A percentile compares a stretch with the other conserved stretches of the same genome.
phyloP scores from a whole-genome alignment of 2,888 invertebrate genomes.

The Diarsia brunnea region DNA sequence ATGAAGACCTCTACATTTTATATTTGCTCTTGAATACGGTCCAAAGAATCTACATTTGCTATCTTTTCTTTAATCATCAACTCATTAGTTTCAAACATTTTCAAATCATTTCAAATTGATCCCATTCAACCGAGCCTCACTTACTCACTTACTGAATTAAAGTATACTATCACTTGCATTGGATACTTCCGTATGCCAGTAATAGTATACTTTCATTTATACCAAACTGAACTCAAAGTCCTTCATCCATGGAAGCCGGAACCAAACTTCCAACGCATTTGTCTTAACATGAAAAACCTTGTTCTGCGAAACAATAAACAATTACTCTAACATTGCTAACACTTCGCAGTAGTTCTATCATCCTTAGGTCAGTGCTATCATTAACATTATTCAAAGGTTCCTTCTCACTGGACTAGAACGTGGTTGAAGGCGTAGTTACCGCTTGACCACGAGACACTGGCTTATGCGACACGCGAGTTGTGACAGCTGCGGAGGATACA shows the following conservation, averaged over 20 bases:
- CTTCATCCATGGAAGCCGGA: constrained; percentile 40
- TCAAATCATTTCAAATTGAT: not conserved
- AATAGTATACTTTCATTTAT: not conserved
- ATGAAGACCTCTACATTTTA: not conserved
- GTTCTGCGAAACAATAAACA: constrained; percentile 69
- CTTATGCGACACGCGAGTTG: not conserved
- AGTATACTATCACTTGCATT: too few species aligned
- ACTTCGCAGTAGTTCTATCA: constrained; percentile 48
- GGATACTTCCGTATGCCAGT: not conserved
- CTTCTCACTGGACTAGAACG: constrained; percentile 11
- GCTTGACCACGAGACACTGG: not conserved
- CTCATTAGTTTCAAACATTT: not conserved
- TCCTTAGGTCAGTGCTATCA: constrained; percentile 76
- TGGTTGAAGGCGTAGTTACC: not conserved
- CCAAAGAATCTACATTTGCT: not conserved
- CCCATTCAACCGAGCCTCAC: not conserved
- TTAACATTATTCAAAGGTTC: constrained; percentile 64
- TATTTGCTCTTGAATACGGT: not conserved
- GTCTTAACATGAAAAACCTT: constrained; percentile 64
- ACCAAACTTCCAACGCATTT: constrained; percentile 44
- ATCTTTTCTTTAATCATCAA: not conserved
- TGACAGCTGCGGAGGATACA: not conserved
- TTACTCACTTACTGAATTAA: too few species aligned
- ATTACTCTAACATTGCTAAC: constrained; percentile 50
- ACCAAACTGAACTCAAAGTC: not conserved